Evolutionary conservation across 2,797 vertebrate species (phyloP).

Genomic region (Remorina albescens): DNA sequence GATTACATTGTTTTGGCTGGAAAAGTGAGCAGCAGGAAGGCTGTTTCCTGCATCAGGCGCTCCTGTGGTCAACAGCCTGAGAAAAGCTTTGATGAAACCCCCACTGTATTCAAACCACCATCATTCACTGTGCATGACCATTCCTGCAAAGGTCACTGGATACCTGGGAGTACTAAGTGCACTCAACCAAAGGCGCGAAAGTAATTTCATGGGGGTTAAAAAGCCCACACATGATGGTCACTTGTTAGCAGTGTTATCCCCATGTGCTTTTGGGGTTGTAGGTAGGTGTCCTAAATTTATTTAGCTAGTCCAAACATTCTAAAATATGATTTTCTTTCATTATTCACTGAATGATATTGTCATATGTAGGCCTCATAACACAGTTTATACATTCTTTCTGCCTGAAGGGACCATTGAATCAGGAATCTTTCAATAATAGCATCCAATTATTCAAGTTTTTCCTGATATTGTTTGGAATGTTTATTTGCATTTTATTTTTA

Average conservation of each 20-base stretch:
- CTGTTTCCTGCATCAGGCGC: conserved; percentile 75
- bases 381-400: too few relatives aligned
- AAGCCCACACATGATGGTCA: conserved; percentile 40
- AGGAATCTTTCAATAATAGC: not conserved
- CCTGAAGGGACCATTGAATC: not conserved
- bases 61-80: conserved; percentile 72
- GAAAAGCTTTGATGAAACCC: conserved; percentile 76
- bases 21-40: conserved; percentile 77
- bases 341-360: too few relatives aligned
- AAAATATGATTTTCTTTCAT: too few relatives aligned
- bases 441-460: not conserved
- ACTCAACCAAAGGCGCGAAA: conserved; percentile 56
- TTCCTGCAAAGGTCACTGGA: conserved; percentile 67
- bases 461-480: not conserved
- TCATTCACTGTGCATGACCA: conserved; percentile 42
- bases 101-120: conserved; percentile 62
- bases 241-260: not conserved
- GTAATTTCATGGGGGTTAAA: conserved; percentile 56
- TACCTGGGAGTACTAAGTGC: conserved; percentile 60
- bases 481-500: not conserved
- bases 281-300: too few relatives aligned
- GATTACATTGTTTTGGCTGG: conserved; percentile 76
- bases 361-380: too few relatives aligned
- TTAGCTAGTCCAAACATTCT: too few relatives aligned
- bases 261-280: not conserved